Percentiles rank a stretch among this genome's conserved stretches.
phyloP scores from a whole-genome alignment of 2,113 vertebrate species.

The Elgaria multicarinata region DNA sequence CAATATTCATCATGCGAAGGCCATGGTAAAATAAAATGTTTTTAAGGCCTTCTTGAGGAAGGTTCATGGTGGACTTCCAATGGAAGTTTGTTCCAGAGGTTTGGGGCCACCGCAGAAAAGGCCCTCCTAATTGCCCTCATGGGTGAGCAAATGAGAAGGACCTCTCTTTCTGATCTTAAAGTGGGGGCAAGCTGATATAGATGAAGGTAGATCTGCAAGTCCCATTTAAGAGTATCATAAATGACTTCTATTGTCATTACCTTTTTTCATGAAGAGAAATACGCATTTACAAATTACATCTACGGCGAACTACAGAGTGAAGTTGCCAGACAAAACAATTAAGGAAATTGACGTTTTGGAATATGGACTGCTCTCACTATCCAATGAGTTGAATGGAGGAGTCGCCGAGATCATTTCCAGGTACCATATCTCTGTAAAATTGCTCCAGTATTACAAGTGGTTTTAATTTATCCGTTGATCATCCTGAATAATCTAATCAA shows the following conservation, averaged over 20 bases:
- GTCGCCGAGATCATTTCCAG: conserved; percentile 67
- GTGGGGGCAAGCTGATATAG: no score
- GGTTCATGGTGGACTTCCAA: no score
- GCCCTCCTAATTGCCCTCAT: no score
- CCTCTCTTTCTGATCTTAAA: no score
- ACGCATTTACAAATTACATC: conserved; percentile 64
- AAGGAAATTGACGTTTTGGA: conserved; percentile 63
- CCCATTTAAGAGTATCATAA: conserved; percentile 31
- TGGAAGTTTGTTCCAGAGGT: no score
- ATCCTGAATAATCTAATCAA: conserved; percentile 38
- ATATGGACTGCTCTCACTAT: conserved; percentile 72
- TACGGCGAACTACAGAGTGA: conserved; percentile 72
- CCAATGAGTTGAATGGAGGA: conserved; percentile 68
- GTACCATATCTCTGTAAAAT: conserved; percentile 44
- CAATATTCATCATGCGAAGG: no score
- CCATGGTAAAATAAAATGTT: no score
- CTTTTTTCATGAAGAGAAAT: conserved; percentile 60
- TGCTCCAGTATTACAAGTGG: not conserved
- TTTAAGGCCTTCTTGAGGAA: no score
- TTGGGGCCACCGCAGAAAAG: no score
- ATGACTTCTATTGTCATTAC: conserved; percentile 31
- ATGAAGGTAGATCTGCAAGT: no score
- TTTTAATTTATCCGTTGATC: conserved; percentile 44
- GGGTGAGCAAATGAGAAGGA: no score
- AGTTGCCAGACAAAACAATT: conserved; percentile 61